Conservation (phyloP, 1,140 invertebrate genomes). For the Anagrus nilaparvatae region DNA sequence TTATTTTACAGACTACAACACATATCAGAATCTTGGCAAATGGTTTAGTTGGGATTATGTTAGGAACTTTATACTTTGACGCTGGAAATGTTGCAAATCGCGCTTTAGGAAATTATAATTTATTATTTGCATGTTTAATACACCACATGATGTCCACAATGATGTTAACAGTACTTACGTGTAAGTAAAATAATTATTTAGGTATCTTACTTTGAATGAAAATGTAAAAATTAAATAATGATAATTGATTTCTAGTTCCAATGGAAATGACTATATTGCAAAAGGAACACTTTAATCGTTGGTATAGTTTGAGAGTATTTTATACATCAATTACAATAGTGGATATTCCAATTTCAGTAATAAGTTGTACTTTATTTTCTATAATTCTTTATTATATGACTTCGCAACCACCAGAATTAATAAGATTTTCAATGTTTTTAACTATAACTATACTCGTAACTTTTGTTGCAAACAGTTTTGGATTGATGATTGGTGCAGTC, state of each 20-base stretch:
- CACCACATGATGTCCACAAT: constrained; percentile 77
- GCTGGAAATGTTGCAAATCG: constrained; percentile 60
- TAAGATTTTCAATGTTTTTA: constrained; percentile 74
- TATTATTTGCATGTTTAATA: constrained; percentile 70
- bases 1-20: constrained; percentile 68
- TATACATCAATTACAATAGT: constrained; percentile 80
- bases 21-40: constrained; percentile 70
- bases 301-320: constrained; percentile 91
- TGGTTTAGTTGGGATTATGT: constrained; percentile 58
- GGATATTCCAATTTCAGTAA: constrained; percentile 63
- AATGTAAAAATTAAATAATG: background rate
- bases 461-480: constrained; percentile 83
- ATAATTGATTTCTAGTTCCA: constrained; percentile 59
- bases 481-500: constrained; percentile 76
- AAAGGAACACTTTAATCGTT: constrained; percentile 91
- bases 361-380: constrained; percentile 69
- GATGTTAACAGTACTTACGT: constrained; percentile 76
- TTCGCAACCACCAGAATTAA: constrained; percentile 65
- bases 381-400: constrained; percentile 81
- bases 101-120: constrained; percentile 72
- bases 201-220: background rate
- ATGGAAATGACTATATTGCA: constrained; percentile 81
- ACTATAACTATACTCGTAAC: constrained; percentile 66
- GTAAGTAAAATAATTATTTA: constrained; percentile 42
- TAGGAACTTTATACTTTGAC: constrained; percentile 60